Evolutionary conservation across 2,113 vertebrate species (phyloP).

Genomic region (Microcebus jonahi): DNA sequence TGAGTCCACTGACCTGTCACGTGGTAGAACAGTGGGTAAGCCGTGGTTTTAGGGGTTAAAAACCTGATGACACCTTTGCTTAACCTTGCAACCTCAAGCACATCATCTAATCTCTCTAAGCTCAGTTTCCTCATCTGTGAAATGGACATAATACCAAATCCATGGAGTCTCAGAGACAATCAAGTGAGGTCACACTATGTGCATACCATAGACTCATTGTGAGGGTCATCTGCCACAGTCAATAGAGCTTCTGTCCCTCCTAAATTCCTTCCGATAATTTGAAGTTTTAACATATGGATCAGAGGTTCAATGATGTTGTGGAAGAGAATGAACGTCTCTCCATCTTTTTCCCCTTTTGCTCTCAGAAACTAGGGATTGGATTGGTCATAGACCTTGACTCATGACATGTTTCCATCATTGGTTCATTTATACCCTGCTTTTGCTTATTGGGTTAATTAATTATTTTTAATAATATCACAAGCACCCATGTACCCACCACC

Average conservation of each 20-base stretch:
- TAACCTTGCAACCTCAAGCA: not conserved
- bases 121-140: not conserved
- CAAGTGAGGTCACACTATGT: fast-evolving
- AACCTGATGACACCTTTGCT: not conserved
- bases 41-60: too few species aligned
- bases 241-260: not conserved
- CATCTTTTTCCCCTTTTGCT: not conserved
- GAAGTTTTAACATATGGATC: not conserved
- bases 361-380: not conserved
- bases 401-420: not conserved
- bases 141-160: not conserved
- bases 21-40: fast-evolving
- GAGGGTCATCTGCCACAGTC: not conserved
- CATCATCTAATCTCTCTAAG: not conserved
- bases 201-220: fast-evolving
- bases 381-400: not conserved
- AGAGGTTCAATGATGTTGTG: not conserved
- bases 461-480: not conserved
- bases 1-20: fast-evolving
- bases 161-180: not conserved
- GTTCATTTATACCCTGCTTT: not conserved
- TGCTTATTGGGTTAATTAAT: not conserved
- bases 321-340: not conserved
- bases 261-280: not conserved
- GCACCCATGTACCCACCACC: not conserved